Evolutionary conservation across 2,888 invertebrate species (phyloP), one percentile per base, ranked within the genome.

Genomic region (Melipona beecheii): DNA sequence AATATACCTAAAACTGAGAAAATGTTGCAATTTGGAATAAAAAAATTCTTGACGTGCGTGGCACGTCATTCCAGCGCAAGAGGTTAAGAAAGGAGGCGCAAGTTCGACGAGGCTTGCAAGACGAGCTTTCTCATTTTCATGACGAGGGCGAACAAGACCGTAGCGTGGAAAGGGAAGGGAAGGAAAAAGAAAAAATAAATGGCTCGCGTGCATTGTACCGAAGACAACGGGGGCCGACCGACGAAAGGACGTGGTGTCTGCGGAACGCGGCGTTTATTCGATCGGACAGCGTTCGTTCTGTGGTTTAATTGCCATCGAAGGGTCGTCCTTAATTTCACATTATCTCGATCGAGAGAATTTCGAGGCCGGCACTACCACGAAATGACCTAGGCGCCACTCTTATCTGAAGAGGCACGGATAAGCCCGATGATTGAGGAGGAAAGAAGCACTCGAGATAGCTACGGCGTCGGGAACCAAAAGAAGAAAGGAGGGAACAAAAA

Each of bases 301-400:
- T 82, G 87, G 84, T 89, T 89, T 89, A 89, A 89, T 89, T 89
- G 86, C 88, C 88, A 88, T 81, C 89, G 90, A 89, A 85, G 86
- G 88, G 85, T 89, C 85, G 88, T 85, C 84, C 89, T 89, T 89
- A 90, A 90, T 90, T 90, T 88, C 72, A 81, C 86, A 86, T 81
- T 89, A 89, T 90, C 90, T 85, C 81, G 86, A 89, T 87, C 87
- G 82, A 36, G 81, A 84, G 85, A 84, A 88, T 84, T 58, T 84
- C 87, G 86, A 87, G 84, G 81, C 82, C 82, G 82, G 86, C 79
- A 86, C 86, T 77, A 86, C 80, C 89, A 89, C 87, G 89, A 91
- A 92, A 92, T 92, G 92, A 92, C 91, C 91, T 81, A 90, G 93
- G 92, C 93, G 93, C 92, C 93, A 91, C 81, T 86, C 90, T 92